phyloP scores from a whole-genome alignment of 1,140 invertebrate genomes.

The Lepidurus packardi region DNA sequence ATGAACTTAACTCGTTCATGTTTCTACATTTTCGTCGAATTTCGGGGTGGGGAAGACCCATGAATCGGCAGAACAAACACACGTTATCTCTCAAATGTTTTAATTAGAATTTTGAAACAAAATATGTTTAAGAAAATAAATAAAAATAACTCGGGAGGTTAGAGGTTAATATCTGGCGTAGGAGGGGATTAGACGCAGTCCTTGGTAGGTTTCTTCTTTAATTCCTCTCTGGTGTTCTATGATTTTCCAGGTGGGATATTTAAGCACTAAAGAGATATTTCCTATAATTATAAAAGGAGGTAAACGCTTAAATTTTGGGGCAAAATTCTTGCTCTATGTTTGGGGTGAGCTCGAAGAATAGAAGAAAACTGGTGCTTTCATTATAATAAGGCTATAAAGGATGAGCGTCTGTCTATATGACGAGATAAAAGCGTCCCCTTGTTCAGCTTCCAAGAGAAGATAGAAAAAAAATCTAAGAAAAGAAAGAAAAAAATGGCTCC shows the following conservation, averaged over 20 bases:
- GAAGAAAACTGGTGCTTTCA: constrained; percentile 11
- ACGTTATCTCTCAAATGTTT: no score
- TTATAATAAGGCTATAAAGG: constrained; percentile 20
- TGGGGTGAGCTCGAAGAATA: not conserved
- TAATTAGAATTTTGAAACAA: no score
- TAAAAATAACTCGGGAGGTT: no score
- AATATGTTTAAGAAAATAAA: no score
- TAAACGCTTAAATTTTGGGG: not conserved
- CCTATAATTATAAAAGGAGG: not conserved
- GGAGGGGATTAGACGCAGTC: no score
- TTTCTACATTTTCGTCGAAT: no score
- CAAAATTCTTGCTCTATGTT: not conserved
- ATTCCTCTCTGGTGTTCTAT: not conserved
- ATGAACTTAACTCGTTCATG: no score
- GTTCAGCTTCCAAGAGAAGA: constrained; percentile 1
- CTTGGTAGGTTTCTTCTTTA: not conserved
- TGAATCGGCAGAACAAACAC: no score
- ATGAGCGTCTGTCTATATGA: constrained; percentile 14
- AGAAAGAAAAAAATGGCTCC: not conserved
- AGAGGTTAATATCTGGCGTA: no score
- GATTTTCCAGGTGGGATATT: not conserved
- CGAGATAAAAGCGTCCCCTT: constrained; percentile 2
- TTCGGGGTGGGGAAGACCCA: no score
- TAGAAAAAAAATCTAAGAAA: not conserved
- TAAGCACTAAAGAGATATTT: not conserved